These are phyloP conservation scores for Campaea margaritaria DNA, from an alignment of 2,888 invertebrate genomes.

Conservation along the genomic window DNA sequence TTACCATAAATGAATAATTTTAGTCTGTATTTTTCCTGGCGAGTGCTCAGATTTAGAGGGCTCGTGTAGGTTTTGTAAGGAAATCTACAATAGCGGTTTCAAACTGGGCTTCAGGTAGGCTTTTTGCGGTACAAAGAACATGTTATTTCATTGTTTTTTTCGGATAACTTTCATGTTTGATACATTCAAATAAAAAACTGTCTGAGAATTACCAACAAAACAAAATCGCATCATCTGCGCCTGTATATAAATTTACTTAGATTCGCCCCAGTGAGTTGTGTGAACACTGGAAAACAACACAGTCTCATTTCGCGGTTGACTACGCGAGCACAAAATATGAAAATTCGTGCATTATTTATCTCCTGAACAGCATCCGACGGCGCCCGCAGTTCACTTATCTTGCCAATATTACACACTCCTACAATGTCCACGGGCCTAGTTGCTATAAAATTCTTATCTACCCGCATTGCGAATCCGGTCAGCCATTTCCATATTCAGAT, in stretches of 20 bases:
- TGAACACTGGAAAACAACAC: slow-evolving; percentile 22
- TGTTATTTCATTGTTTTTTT: background rate
- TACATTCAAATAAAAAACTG: too few relatives aligned
- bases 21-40: slow-evolving; percentile 25
- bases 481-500: slow-evolving; percentile 79
- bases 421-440: slow-evolving; percentile 54
- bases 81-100: background rate
- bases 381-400: slow-evolving; percentile 57
- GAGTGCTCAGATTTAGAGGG: slow-evolving; percentile 2
- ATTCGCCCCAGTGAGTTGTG: slow-evolving; percentile 8
- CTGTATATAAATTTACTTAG: too few relatives aligned
- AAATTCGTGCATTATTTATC: slow-evolving; percentile 31
- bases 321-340: slow-evolving; percentile 25
- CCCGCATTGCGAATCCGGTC: slow-evolving; percentile 76
- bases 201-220: too few relatives aligned
- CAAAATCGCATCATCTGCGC: too few relatives aligned
- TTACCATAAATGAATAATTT: slow-evolving; percentile 65
- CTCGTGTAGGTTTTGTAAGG: background rate
- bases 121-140: slow-evolving; percentile 17
- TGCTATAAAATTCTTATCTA: slow-evolving; percentile 78
- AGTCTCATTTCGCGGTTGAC: slow-evolving; percentile 26
- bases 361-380: slow-evolving; percentile 16
- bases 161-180: too few relatives aligned
- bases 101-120: background rate
- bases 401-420: slow-evolving; percentile 58